Evolutionary conservation across 92 coral and sea anemone species (phyloP), one percentile per base, ranked within the genome.

Genomic region (Nematostella vectensis): DNA sequence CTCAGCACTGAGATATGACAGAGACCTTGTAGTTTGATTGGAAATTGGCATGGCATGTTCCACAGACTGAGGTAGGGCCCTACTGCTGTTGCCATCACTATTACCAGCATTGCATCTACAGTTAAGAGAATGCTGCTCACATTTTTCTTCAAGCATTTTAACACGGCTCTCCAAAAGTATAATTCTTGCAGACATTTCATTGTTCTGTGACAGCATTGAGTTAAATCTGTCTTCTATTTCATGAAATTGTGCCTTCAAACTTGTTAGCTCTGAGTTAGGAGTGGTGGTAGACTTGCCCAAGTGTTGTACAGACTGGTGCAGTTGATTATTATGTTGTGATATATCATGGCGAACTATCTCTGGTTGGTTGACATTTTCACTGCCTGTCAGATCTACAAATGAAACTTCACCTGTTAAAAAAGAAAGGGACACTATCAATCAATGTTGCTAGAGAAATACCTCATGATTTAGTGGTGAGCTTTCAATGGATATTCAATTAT

Each of bases 111-210:
- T 33, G 40, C 40, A 33, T 33, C 8, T 33, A 33, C 40, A 33
- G 40, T 33, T 33, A 16, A 58, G 57, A 18, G 47, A 29, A 47
- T 61, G 58, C 47, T 55, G 61, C n/a, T 18, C 27, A 17, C 51
- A 25, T n/a, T 73, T 50, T 55, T 91, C 98, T 58, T 91, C 93
- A 27, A 91, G 59, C 11, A 91, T 56, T 33, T 73, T 80, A 33
- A 91, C 72, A 63, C 74, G 69, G 45, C 80, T 91, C 63, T 91
- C 98, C 33, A 91, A 59, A 54, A 91, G 69, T 44, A 86, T 78
- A 69, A 91, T 74, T 50, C 91, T 75, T 2, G 95, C 83, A 31
- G 89, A 74, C 83, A 91, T 77, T 42, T 86, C 87, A 57, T 88
- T 78, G 48, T 91, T 91, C 54, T 54, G 57, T 28, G 72, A 58